A percentile compares a stretch with the other conserved stretches of the same genome.
Conservation (phyloP, 2,888 invertebrate species). For the Drosophila borborema region DNA sequence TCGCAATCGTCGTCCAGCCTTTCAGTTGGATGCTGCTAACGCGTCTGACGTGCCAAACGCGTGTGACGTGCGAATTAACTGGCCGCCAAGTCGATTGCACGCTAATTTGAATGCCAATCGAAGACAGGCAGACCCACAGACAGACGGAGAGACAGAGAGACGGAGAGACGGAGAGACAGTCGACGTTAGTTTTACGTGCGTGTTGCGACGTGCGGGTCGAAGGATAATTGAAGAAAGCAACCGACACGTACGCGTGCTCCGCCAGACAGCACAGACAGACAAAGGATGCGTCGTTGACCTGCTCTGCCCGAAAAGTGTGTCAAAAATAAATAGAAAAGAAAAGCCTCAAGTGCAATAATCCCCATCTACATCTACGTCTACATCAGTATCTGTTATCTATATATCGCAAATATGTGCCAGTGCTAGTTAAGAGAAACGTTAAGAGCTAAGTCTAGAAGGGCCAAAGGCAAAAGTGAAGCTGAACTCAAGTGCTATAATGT, state of each 20-base stretch:
- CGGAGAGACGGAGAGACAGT: not conserved
- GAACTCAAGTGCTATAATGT: constrained; percentile 86
- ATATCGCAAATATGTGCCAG: constrained; percentile 50
- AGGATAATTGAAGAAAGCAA: constrained; percentile 73
- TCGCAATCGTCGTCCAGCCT: constrained; percentile 8
- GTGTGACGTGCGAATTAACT: constrained; percentile 70
- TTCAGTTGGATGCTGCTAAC: constrained; percentile 58
- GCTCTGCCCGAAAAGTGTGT: constrained; percentile 39
- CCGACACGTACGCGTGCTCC: constrained; percentile 74
- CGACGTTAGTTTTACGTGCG: constrained; percentile 53
- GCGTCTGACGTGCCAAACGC: constrained; percentile 70
- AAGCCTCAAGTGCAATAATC: constrained; percentile 36
- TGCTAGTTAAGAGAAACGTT: constrained; percentile 35
- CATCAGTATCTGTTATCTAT: not conserved
- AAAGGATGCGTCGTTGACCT: constrained; percentile 69
- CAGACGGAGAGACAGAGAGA: not conserved
- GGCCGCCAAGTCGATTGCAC: constrained; percentile 67
- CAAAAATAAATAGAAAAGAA: constrained; percentile 39
- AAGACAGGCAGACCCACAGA: constrained; percentile 28
- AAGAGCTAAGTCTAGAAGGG: not conserved
- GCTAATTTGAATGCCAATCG: constrained; percentile 81
- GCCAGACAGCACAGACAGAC: constrained; percentile 32
- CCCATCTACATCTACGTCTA: not conserved
- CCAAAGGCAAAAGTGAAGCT: not conserved
- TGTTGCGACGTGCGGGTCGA: constrained; percentile 33